Conservation (phyloP, 2,888 invertebrate species). For the Melipona bicolor region DNA sequence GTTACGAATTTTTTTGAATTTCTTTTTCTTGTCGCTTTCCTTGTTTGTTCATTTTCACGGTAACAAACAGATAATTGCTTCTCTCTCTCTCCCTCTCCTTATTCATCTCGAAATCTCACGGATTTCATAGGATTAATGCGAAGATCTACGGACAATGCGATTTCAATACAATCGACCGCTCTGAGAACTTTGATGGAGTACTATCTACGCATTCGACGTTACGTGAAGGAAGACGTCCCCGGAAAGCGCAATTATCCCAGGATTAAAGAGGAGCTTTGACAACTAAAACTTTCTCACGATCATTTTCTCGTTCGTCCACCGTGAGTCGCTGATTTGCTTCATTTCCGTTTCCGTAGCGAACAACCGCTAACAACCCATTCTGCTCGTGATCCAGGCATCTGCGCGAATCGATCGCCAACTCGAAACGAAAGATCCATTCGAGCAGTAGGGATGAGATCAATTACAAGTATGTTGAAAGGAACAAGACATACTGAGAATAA, state of each 20-base stretch:
- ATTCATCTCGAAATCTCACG: not conserved
- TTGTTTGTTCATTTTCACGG: not conserved
- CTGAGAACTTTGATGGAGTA: not conserved
- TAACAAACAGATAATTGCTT: conserved; percentile 10
- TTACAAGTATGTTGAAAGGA: no score
- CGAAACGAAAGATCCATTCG: conserved; percentile 11
- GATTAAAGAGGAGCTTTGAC: conserved; percentile 39
- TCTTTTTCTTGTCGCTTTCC: no score
- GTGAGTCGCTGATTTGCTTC: conserved; percentile 12
- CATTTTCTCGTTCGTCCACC: not conserved
- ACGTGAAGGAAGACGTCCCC: not conserved
- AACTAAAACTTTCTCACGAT: conserved; percentile 33
- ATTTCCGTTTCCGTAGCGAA: conserved; percentile 18
- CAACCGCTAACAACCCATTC: not conserved
- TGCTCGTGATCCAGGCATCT: conserved; percentile 2
- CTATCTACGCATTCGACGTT: conserved; percentile 6
- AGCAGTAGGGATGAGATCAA: no score
- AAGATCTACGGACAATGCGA: conserved; percentile 4
- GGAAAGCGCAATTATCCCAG: conserved; percentile 40
- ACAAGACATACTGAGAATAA: no score
- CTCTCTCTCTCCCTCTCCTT: not conserved
- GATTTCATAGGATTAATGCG: conserved; percentile 22
- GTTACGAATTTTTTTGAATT: no score
- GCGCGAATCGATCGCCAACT: conserved; percentile 9
- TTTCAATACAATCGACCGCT: conserved; percentile 9